phyloP scores from a whole-genome alignment of 2,797 vertebrate genomes.

The Chelon labrosus region DNA sequence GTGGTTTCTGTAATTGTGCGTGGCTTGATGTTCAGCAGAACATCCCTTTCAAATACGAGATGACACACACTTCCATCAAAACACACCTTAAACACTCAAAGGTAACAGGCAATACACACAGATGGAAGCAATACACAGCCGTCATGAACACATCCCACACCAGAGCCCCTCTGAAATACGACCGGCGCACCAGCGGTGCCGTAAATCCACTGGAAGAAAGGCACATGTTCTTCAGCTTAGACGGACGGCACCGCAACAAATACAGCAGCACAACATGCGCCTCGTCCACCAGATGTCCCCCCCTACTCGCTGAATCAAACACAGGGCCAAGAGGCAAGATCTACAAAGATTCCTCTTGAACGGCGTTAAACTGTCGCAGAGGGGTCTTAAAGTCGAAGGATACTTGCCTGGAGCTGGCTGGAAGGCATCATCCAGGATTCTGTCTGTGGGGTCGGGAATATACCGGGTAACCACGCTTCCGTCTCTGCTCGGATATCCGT shows the following conservation, averaged over 20 bases:
- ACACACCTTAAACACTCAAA: neutral
- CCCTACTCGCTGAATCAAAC: slow-evolving; percentile 32
- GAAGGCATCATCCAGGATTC: slow-evolving; percentile 87
- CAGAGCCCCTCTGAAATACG: neutral
- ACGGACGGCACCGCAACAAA: neutral
- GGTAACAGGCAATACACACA: neutral
- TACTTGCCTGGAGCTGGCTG: slow-evolving; percentile 90
- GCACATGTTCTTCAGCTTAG: neutral
- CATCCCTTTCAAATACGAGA: neutral
- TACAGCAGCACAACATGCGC: neutral
- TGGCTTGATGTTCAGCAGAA: neutral
- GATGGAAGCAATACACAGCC: slow-evolving; percentile 4
- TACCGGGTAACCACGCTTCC: slow-evolving; percentile 93
- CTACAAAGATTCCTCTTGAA: slow-evolving; percentile 7
- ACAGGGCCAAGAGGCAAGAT: neutral
- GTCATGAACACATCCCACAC: neutral
- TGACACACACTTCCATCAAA: too few relatives aligned
- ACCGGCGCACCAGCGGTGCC: neutral
- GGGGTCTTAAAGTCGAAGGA: neutral
- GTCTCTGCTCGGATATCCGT: slow-evolving; percentile 88
- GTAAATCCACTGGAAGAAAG: neutral
- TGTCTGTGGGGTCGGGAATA: slow-evolving; percentile 95
- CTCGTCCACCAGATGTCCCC: slow-evolving; percentile 70
- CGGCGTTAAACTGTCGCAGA: slow-evolving; percentile 7
- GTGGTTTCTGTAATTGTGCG: neutral